Percentiles rank a stretch among this genome's conserved stretches.
Conservation (phyloP, 2,888 invertebrate species). For the Augochlorella aurata region DNA sequence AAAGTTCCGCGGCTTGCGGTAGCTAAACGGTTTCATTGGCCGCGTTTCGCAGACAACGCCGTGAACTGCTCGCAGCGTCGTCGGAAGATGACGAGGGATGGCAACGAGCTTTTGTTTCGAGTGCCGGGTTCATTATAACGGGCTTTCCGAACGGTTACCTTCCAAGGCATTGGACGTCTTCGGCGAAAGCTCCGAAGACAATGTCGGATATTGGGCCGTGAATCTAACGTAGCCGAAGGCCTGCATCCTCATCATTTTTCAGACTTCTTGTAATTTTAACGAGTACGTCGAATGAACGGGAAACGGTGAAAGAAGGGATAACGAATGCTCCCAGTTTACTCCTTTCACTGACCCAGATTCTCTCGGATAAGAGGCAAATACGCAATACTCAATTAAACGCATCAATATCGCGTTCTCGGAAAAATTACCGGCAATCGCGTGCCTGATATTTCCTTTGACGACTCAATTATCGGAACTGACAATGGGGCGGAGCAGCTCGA, state of each 20-base stretch:
- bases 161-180: slow-evolving; percentile 25
- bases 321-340: slow-evolving; percentile 24
- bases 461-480: not conserved
- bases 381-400: slow-evolving; percentile 14
- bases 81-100: slow-evolving; percentile 9
- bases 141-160: slow-evolving; percentile 6
- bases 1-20: slow-evolving; percentile 12
- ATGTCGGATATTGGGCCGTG: slow-evolving; percentile 39
- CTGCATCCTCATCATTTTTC: not conserved
- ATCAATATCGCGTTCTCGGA: not conserved
- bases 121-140: slow-evolving; percentile 28
- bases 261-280: slow-evolving; percentile 34
- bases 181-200: slow-evolving; percentile 30
- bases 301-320: slow-evolving; percentile 37
- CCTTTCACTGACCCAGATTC: not conserved
- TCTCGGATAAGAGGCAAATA: not conserved
- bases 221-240: slow-evolving; percentile 30
- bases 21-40: slow-evolving; percentile 25
- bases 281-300: slow-evolving; percentile 22
- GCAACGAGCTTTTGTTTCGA: slow-evolving; percentile 41
- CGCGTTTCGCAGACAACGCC: slow-evolving; percentile 14
- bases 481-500: not conserved
- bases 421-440: not conserved
- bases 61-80: slow-evolving; percentile 1
- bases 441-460: not conserved